Evolutionary conservation across 2,888 invertebrate species (phyloP).

Genomic region (Cerastis leucographa): DNA sequence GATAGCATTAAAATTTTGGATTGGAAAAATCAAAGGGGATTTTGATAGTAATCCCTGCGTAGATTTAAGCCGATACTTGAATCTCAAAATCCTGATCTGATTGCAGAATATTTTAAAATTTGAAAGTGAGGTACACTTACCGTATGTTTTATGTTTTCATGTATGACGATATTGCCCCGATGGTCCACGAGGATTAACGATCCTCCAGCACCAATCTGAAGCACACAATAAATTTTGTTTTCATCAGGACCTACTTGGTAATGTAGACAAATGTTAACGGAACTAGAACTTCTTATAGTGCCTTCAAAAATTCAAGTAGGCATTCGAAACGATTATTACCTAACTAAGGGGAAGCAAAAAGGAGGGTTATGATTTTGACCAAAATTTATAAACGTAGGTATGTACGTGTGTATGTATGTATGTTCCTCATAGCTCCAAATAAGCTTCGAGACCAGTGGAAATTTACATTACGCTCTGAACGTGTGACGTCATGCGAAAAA

Average conservation of each 20-base stretch:
- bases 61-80: not conserved
- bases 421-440: too few relatives aligned
- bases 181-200: conserved; percentile 83
- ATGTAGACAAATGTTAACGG: not conserved
- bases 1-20: not conserved
- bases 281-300: not conserved
- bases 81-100: not conserved
- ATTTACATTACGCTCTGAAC: too few relatives aligned
- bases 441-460: too few relatives aligned
- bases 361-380: too few relatives aligned
- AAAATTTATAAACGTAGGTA: too few relatives aligned
- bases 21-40: conserved; percentile 4
- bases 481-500: not conserved
- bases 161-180: conserved; percentile 85
- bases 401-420: too few relatives aligned
- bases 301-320: not conserved
- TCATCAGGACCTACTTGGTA: not conserved
- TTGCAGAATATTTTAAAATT: too few relatives aligned
- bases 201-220: conserved; percentile 84
- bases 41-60: not conserved
- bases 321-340: too few relatives aligned
- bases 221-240: conserved; percentile 17
- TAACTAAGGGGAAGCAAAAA: too few relatives aligned
- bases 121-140: conserved; percentile 71
- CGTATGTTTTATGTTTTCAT: conserved; percentile 83